Percentiles rank a stretch among this genome's conserved stretches.
Evolutionary conservation across 2,888 invertebrate genomes (phyloP).

Genomic region (Drosophila mettleri): DNA sequence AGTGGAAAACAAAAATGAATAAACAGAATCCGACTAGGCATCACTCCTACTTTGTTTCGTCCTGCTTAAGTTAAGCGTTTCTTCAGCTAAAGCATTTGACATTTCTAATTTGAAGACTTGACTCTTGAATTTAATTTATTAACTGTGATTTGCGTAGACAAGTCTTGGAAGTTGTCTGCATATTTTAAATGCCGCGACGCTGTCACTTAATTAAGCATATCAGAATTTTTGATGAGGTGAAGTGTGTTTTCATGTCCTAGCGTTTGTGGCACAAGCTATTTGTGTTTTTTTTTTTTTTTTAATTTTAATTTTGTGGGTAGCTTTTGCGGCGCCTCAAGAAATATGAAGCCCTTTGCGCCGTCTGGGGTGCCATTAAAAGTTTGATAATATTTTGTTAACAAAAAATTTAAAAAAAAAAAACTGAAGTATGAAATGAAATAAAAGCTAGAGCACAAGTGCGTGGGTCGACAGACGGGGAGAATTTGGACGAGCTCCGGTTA

Average conservation of each 20-base stretch:
- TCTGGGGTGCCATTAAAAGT: constrained; percentile 72
- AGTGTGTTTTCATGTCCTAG: constrained; percentile 52
- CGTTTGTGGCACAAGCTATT: constrained; percentile 1
- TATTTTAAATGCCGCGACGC: constrained; percentile 2
- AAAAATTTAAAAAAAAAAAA: constrained; percentile 65
- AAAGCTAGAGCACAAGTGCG: constrained; percentile 8
- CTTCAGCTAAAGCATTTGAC: not conserved
- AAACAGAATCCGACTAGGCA: not conserved
- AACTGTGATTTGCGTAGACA: not conserved
- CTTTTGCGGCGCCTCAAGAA: constrained; percentile 44
- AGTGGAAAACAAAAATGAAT: not conserved
- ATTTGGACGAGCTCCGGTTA: not conserved
- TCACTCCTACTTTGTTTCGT: not conserved
- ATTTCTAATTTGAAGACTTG: not conserved
- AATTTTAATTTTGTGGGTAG: not conserved
- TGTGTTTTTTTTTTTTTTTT: too few relatives aligned
- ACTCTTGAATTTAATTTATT: not conserved
- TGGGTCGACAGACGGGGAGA: not conserved
- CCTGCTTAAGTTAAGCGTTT: not conserved
- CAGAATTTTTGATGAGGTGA: constrained; percentile 26
- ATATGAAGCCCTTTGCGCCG: constrained; percentile 43
- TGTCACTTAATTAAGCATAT: constrained; percentile 28
- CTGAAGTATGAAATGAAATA: constrained; percentile 62
- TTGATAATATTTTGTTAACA: constrained; percentile 73
- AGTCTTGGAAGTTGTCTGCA: not conserved